Evolutionary conservation across 2,888 invertebrate genomes (phyloP), one percentile per base, ranked within the genome.

Genomic region (Melipona bicolor): DNA sequence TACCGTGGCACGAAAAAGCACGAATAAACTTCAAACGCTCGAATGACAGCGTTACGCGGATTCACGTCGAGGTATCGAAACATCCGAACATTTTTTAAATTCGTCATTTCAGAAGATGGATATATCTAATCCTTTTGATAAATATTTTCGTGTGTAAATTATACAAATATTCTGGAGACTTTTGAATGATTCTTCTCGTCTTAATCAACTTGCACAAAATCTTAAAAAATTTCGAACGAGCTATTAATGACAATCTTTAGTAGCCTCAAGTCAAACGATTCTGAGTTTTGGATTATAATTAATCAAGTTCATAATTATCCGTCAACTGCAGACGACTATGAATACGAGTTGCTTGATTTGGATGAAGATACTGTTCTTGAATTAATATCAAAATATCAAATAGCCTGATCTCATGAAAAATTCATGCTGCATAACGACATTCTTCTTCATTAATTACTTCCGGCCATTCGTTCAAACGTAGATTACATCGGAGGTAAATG

Each of bases 21-120:
- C 65, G 43, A 67, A 68, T 76, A 70, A 67, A 80, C 65, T 69
- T 59, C 49, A 54, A 13, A 17, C 50, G 11, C 49, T 52, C 27
- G 11, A 4, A 15, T n/a, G 4, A 19, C 6, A 61, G 4, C 0
- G 36, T 36, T 36, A 9, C 24, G 17, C 19, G 19, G 27, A 19
- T 61, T 27, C 27, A 9, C 4, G 61, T 17, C 61, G 19, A 19
- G 27, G 4, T 59, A 24, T 56, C 24, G n/a, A 56, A 43, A 15
- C n/a, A 17, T 4, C 19, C 11, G 19, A 32, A 62, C n/a, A n/a
- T 13, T n/a, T n/a, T 13, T 13, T 56, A 15, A n/a, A 59, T 59
- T n/a, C n/a, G n/a, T 59, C 56, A 13, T 15, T 3, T 59, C 15
- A 5, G 5, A n/a, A n/a, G 2, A 2, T 43, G 1, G 9, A 43